Evolutionary conservation across 2,888 invertebrate genomes (phyloP), one percentile per base, ranked within the genome.

Genomic region (Taenaris catops): DNA sequence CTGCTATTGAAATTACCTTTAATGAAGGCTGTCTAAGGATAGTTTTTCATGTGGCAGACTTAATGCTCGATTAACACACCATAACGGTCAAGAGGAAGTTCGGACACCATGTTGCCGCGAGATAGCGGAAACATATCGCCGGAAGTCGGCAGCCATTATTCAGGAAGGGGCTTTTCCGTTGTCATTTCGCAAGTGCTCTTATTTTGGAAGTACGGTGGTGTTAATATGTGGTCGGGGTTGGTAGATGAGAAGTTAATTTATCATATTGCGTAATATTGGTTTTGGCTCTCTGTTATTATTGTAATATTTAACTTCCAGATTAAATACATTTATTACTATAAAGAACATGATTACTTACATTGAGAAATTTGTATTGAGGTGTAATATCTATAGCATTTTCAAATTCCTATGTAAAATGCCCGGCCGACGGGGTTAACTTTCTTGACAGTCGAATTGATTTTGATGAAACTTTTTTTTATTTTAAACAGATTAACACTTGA

Each of bases 91-190:
- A 70, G 61, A 73, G 84, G 81, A 83, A 66, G 71, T 63, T 53
- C 58, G 68, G 73, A 58, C 70, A 78, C 80, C 79, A 76, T 73
- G 67, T 69, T 76, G 79, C 67, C 63, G 63, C 59, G 57, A 78
- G 84, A 84, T 84, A 84, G 79, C 76, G 81, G 83, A 83, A 84
- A 84, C 83, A 84, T 83, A 84, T 83, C 73, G 63, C 76, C 72
- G 84, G 84, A 80, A 73, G 79, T 74, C 56, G 64, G 65, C 59
- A 55, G 61, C 78, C 74, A 83, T 84, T 84, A 83, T 80, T 83
- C 74, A 81, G 74, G 68, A 75, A 78, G 69, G 78, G 69, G 70
- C 62, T 58, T 62, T 75, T 74, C 73, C 71, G 74, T 70, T 72
- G 76, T 71, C 76, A 70, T 64, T 74, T 66, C 69, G 71, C 70